phyloP scores from a whole-genome alignment of 2,797 vertebrate genomes.

The Pipistrellus kuhlii region DNA sequence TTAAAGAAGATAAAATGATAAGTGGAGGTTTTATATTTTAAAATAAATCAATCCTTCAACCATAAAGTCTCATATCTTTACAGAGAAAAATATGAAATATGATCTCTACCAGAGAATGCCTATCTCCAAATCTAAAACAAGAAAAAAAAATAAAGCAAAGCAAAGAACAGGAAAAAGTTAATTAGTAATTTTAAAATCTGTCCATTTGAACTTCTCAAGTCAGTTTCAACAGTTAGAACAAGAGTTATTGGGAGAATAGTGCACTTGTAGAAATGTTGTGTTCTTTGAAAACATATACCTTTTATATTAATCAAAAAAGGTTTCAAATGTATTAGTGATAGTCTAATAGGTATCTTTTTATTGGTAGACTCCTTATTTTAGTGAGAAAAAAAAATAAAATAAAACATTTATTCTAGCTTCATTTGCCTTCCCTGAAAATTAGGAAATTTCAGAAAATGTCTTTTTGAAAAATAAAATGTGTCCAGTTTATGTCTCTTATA shows the following conservation, averaged over 20 bases:
- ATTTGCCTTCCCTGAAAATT: constrained; percentile 13
- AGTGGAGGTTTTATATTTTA: constrained; percentile 63
- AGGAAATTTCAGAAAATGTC: constrained; percentile 7
- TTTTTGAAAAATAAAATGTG: constrained; percentile 10
- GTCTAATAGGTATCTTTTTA: background rate
- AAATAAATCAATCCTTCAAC: constrained; percentile 67
- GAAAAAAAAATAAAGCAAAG: constrained; percentile 45
- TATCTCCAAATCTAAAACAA: constrained; percentile 58
- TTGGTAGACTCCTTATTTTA: constrained; percentile 31
- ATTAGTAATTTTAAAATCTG: constrained; percentile 50
- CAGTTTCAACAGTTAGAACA: constrained; percentile 38
- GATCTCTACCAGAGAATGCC: constrained; percentile 36
- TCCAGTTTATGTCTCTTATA: background rate
- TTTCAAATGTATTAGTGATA: background rate
- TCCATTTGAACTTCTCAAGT: constrained; percentile 39
- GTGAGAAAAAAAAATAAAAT: constrained; percentile 46
- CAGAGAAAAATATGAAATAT: constrained; percentile 69
- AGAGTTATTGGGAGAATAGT: background rate
- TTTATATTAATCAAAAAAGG: constrained; percentile 13
- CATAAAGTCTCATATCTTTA: constrained; percentile 59
- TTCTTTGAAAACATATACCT: constrained; percentile 29
- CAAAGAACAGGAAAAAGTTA: constrained; percentile 53
- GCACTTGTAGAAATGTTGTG: background rate
- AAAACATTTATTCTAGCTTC: background rate
- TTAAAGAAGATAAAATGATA: constrained; percentile 69